Base-by-base conservation (phyloP, 2,888 invertebrate species). In the Epinotia demarniana region DNA sequence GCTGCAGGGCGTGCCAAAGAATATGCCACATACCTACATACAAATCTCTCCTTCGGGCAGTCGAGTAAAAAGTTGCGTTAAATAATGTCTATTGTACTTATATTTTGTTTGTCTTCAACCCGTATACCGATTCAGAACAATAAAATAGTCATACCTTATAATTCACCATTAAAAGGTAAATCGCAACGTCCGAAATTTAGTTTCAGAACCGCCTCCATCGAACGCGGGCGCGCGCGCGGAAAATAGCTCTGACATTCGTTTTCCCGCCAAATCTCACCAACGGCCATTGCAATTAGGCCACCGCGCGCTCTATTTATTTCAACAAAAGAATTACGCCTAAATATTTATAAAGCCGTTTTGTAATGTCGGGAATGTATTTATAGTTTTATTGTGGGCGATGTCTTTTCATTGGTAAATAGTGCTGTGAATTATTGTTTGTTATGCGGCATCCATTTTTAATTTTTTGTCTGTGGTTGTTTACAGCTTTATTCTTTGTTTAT, bases 191-290 rank as follows among this genome's bases (percentile, higher is more conserved):
- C 57, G 74, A 64, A 76, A 69, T 77, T 77, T 72, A 78, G 73
- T 72, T 79, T 78, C 77, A 75, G 73, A 75, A 61, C 77, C 81
- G 83, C 79, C 79, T 77, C 81, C 82, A 79, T 81, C 80, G 80
- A 77, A 80, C 83, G 80, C 75, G 75, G 57, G 49, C 62, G 81
- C 83, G 85, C 86, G 89, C 87, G 85, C 85, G 88, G 90, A 89
- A 90, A 89, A 90, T 90, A 90, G 86, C 85, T 76, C 82, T 88
- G 89, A 87, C 91, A 90, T 88, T 89, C 85, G 84, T 86, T 88
- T 88, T 86, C 85, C 85, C 90, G 88, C 89, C 85, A 87, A 85
- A 89, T 86, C 71, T 57, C 46, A 57, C 74, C 67, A 43, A 27
- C 64, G 23, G 75, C 75, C 71, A 70, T 64, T 58, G 62, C 62